These are phyloP conservation scores for Illadopsis cleaveri DNA, from an alignment of 2,113 vertebrate genomes.

Conservation along the genomic window DNA sequence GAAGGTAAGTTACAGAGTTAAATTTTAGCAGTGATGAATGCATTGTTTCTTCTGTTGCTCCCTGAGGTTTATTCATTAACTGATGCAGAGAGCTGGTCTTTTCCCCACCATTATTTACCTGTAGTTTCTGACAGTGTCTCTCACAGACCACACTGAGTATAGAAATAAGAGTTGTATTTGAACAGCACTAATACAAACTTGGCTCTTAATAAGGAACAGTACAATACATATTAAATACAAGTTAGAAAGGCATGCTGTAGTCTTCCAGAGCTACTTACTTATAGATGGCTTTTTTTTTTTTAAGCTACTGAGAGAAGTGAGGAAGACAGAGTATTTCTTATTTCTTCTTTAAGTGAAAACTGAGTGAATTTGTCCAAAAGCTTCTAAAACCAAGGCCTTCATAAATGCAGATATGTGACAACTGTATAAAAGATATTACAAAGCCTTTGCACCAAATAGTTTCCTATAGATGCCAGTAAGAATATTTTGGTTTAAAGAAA, in stretches of 20 bases:
- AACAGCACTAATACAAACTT: not conserved
- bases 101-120: not conserved
- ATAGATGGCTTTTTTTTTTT: not conserved
- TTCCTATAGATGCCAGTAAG: not conserved
- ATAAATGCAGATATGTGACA: not conserved
- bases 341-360: not conserved
- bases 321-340: not conserved
- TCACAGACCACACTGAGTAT: not conserved
- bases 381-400: not conserved
- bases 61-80: not conserved
- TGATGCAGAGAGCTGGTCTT: not conserved
- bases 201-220: not conserved
- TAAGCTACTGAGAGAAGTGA: not conserved
- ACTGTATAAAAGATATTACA: not conserved
- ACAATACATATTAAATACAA: not conserved
- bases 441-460: not conserved
- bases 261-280: not conserved
- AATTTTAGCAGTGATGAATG: conserved; percentile 46
- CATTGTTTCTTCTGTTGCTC: not conserved
- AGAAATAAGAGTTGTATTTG: not conserved
- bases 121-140: not conserved
- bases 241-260: not conserved
- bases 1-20: conserved; percentile 36
- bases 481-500: not conserved
- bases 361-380: not conserved